Evolutionary conservation across 2,113 vertebrate species (phyloP), one percentile per base, ranked within the genome.

Genomic region (Archocentrus centrarchus): DNA sequence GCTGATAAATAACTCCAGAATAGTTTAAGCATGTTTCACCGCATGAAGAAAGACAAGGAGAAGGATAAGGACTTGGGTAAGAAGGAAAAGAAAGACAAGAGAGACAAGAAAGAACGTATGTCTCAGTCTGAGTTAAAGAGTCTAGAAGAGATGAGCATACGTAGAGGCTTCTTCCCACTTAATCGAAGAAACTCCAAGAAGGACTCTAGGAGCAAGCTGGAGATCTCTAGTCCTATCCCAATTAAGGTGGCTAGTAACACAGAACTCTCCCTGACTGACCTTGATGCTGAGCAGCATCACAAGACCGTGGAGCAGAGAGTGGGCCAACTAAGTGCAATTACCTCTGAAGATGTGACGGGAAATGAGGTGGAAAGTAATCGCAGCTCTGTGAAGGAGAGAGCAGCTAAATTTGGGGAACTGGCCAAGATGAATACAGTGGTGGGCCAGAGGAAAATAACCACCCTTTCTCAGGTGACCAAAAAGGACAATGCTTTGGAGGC

Each of bases 21-120:
- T 53, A 35, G 22, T 5, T 39, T 13, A 70, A 94, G 11, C 75
- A 96, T 96, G 96, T 99, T 99, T 94, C 95, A 98, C 90, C 87
- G 98, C 79, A 99, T 98, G 76, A 99, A 98, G 90, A 98, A 97
- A 92, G 97, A 97, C 90, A 99, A 98, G 90, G 97, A 97, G 75
- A 96, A 96, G 81, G 83, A 85, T 9, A 83, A 81, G 88, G 97
- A 97, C 81, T 91, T 93, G 6, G 85, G 93, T 92, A 98, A 96
- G 59, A 98, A 97, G 86, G 98, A 98, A 80, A 98, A 97, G 92
- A 99, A 97, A 75, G 96, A 97, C 58, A 97, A 97, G 82, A 99
- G 98, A 86, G 98, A 98, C 37, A 99, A 99, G 85, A 98, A 99
- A 88, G 98, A 99, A 75, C 94, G 97, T 4, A 99, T 99, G 98